phyloP scores from a whole-genome alignment of 2,797 vertebrate species.

The Numenius phaeopus region DNA sequence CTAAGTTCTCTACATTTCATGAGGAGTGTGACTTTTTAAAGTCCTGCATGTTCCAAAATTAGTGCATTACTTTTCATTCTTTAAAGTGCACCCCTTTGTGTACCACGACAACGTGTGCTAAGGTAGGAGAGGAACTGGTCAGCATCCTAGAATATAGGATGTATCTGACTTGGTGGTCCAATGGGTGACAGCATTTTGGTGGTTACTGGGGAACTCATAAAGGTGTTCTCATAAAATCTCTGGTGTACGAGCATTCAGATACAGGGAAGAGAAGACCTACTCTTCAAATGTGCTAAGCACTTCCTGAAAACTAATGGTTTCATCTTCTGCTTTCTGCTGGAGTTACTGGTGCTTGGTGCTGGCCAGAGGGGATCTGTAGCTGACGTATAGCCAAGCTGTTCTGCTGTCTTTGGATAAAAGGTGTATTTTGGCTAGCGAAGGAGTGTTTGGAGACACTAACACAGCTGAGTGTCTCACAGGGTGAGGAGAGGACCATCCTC shows the following conservation, averaged over 20 bases:
- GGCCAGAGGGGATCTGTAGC: neutral
- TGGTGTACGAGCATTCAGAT: neutral
- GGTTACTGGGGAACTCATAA: neutral
- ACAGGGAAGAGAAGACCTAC: neutral
- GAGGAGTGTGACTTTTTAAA: neutral
- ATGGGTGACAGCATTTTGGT: accelerated
- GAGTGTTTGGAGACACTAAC: neutral
- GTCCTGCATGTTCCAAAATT: neutral
- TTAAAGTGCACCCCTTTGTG: neutral
- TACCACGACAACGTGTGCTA: accelerated
- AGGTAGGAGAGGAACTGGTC: neutral
- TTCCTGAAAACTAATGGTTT: neutral
- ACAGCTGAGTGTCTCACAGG: accelerated
- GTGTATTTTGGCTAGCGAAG: neutral
- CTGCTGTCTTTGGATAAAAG: neutral
- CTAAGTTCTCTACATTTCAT: neutral
- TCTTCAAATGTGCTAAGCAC: neutral
- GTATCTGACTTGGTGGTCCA: neutral
- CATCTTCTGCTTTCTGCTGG: neutral
- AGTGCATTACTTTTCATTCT: neutral
- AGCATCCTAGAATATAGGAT: neutral
- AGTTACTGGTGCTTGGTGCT: neutral
- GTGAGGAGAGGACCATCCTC: neutral
- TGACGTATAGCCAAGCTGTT: neutral
- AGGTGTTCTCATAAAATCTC: neutral